These are phyloP conservation scores for Coregonus sp. DNA, from an alignment of 2,797 vertebrate genomes.

Conservation along the genomic window DNA sequence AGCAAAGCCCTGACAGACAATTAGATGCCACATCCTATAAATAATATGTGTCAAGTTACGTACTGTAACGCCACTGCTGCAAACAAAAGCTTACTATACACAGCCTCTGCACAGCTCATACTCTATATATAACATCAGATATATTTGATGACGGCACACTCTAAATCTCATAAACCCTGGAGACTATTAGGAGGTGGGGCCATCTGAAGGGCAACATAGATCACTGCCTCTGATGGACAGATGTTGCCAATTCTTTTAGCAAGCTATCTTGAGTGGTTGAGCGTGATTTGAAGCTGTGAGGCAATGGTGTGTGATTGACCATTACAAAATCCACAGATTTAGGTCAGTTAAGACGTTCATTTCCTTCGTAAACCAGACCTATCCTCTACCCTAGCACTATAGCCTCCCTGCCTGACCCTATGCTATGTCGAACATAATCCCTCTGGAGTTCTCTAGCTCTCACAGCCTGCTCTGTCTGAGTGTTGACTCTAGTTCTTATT, in stretches of 20 bases:
- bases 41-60: conserved; percentile 80
- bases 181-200: background rate
- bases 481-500: background rate
- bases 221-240: background rate
- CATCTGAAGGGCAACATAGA: background rate
- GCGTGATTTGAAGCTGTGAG: background rate
- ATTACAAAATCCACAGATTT: conserved; percentile 1
- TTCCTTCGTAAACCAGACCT: background rate
- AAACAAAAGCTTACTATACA: conserved; percentile 43
- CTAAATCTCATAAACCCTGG: background rate
- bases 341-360: background rate
- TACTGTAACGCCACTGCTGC: conserved; percentile 26
- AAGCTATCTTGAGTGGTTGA: background rate
- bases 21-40: conserved; percentile 81
- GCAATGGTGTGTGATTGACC: background rate
- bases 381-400: background rate
- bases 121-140: conserved; percentile 4
- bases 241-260: background rate
- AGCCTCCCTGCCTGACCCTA: background rate
- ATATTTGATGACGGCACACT: background rate
- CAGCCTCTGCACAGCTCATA: background rate
- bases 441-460: background rate
- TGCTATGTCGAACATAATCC: background rate
- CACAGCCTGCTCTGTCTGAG: background rate
- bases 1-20: conserved; percentile 85